Conservation (phyloP, 2,888 invertebrate species). For the Phania funesta region DNA sequence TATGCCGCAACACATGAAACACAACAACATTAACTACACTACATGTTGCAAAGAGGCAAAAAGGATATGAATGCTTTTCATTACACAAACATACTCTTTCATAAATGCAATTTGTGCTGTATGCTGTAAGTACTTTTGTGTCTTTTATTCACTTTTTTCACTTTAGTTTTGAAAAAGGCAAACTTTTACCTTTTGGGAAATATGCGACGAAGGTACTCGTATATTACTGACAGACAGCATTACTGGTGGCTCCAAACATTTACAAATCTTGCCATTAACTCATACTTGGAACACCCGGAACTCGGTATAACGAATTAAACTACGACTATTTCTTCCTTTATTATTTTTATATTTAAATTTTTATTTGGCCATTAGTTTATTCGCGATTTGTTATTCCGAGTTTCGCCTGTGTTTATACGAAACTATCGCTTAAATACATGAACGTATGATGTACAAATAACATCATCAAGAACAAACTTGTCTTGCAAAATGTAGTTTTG, state of each 20-base stretch:
- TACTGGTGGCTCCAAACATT: constrained; percentile 19
- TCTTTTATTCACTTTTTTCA: constrained; percentile 11
- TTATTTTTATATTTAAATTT: background rate
- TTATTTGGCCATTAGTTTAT: background rate
- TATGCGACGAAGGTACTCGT: constrained; percentile 20
- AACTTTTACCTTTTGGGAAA: constrained; percentile 53
- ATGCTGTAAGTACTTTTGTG: constrained; percentile 63
- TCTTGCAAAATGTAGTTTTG: background rate
- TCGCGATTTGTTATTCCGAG: background rate
- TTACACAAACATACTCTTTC: background rate
- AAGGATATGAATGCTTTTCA: constrained; percentile 34
- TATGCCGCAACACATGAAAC: constrained; percentile 18
- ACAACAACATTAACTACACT: constrained; percentile 26
- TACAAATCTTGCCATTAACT: background rate
- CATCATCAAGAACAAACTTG: background rate
- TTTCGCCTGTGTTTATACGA: background rate
- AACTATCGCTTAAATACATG: background rate
- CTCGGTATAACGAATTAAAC: background rate
- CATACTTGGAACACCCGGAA: background rate
- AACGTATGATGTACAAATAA: background rate
- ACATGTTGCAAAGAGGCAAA: background rate
- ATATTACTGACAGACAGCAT: constrained; percentile 19
- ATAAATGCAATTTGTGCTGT: constrained; percentile 68
- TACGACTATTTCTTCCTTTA: background rate
- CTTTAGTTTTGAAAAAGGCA: background rate